A percentile compares a stretch with the other conserved stretches of the same genome.
These are phyloP conservation scores for Catharus minimus DNA, from an alignment of 2,113 vertebrate species.

Conservation along the genomic window DNA sequence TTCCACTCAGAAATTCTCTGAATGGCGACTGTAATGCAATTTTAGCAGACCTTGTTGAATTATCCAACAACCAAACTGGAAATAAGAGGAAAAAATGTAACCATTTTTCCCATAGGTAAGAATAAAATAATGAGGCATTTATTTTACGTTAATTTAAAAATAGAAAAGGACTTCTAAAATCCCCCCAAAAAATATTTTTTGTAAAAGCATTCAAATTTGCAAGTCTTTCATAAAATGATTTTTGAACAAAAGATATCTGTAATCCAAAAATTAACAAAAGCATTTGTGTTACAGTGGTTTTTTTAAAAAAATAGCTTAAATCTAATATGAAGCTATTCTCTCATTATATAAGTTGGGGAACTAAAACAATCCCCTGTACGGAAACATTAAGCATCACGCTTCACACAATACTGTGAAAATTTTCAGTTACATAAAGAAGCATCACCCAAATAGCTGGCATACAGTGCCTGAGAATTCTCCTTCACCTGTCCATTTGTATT, in stretches of 20 bases:
- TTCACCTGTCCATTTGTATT: not conserved
- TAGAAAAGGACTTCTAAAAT: not conserved
- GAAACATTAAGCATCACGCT: not conserved
- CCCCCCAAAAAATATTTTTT: not conserved
- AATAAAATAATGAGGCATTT: not conserved
- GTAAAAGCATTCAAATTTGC: slow-evolving; percentile 36
- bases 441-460: not conserved
- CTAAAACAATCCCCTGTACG: not conserved
- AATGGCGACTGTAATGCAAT: not conserved
- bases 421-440: not conserved
- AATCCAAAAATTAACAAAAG: slow-evolving; percentile 6
- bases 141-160: not conserved
- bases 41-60: slow-evolving; percentile 22
- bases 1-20: slow-evolving; percentile 42
- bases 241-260: slow-evolving; percentile 22
- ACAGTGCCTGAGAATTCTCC: not conserved
- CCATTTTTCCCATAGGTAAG: not conserved
- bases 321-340: not conserved
- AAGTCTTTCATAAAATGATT: slow-evolving; percentile 57
- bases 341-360: not conserved
- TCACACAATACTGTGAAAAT: not conserved
- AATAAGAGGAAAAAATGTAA: not conserved
- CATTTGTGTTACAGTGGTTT: not conserved
- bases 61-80: not conserved
- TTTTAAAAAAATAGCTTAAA: not conserved